Conservation (phyloP, 2,797 vertebrate species). For the Lycodopsis pacificus region DNA sequence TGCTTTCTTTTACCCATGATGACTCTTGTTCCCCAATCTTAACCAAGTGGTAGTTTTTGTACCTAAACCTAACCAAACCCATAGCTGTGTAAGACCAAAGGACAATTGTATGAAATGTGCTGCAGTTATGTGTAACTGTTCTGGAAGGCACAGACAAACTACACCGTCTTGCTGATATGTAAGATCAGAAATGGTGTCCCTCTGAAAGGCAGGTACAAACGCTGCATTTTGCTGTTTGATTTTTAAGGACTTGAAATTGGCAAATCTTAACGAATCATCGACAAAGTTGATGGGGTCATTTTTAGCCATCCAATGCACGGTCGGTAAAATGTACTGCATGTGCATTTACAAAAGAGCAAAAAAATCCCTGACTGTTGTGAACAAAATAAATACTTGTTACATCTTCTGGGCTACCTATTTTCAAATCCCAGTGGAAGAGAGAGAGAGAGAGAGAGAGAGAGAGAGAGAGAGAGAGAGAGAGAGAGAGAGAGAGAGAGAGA, state of each 20-base stretch:
- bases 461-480: conserved; percentile 68
- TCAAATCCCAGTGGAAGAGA: conserved; percentile 72
- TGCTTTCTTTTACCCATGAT: not conserved
- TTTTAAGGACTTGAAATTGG: not conserved
- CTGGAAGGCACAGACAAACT: not conserved
- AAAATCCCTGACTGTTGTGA: conserved; percentile 58
- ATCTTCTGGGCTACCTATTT: conserved; percentile 77
- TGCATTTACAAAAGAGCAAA: conserved; percentile 49
- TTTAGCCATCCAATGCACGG: not conserved
- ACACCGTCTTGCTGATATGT: not conserved
- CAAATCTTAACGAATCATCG: conserved; percentile 6
- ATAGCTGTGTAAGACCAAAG: not conserved
- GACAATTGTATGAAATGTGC: not conserved
- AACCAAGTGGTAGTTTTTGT: not conserved
- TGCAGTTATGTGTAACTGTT: not conserved
- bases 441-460: not conserved
- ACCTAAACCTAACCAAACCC: not conserved
- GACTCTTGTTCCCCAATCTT: not conserved
- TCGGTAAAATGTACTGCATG: conserved; percentile 44
- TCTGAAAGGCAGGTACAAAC: not conserved
- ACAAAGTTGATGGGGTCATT: not conserved
- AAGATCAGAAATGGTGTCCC: not conserved
- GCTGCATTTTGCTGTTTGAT: not conserved
- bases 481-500: conserved; percentile 59
- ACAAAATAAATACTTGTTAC: conserved; percentile 79